phyloP scores from a whole-genome alignment of 2,888 invertebrate species.

The Rapana venosa region DNA sequence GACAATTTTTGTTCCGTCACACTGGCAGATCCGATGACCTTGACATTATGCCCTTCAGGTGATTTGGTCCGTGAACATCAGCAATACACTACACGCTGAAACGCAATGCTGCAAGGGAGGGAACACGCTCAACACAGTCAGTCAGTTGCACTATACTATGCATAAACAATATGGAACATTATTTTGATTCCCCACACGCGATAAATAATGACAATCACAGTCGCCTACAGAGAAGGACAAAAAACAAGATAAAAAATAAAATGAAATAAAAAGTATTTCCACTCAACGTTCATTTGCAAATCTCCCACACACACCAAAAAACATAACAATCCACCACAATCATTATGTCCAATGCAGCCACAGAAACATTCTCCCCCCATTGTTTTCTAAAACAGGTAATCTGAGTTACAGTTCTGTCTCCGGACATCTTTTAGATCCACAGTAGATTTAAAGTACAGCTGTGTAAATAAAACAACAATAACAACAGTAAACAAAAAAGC shows the following conservation, averaged over 20 bases:
- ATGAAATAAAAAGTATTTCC: not conserved
- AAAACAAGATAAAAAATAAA: no score
- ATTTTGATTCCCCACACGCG: not conserved
- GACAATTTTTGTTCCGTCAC: not conserved
- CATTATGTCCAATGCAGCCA: no score
- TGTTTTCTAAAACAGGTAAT: no score
- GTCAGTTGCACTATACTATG: no score
- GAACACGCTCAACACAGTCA: no score
- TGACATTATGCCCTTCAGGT: constrained; percentile 5
- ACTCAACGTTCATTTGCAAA: not conserved
- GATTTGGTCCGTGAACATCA: not conserved
- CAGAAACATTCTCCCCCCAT: no score
- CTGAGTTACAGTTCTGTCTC: no score
- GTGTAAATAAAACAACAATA: not conserved
- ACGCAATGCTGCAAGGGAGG: not conserved
- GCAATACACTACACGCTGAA: not conserved
- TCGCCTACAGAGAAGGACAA: no score
- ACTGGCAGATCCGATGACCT: not conserved
- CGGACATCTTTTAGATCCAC: not conserved
- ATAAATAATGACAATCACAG: no score
- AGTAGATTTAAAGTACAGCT: not conserved
- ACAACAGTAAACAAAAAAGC: no score
- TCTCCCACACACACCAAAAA: not conserved
- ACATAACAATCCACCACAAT: not conserved
- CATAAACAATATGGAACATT: no score